Evolutionary conservation across 2,797 vertebrate species (phyloP).

Genomic region (Phataginus tetradactyla): DNA sequence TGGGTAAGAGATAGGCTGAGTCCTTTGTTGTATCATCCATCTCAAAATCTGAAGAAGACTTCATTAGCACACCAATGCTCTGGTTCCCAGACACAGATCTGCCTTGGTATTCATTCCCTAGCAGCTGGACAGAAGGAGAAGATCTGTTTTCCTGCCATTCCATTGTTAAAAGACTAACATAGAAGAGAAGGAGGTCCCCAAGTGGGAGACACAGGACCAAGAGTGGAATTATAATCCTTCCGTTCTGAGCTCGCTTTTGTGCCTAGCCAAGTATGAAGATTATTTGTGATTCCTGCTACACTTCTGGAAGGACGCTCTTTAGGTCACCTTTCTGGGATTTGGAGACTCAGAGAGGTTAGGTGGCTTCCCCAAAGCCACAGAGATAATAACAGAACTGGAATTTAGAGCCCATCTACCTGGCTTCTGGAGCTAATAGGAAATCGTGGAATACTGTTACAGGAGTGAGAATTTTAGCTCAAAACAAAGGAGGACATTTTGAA

Average conservation of each 20-base stretch:
- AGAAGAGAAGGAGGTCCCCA: neutral
- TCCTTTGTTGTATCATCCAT: neutral
- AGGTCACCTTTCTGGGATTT: neutral
- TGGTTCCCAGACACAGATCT: neutral
- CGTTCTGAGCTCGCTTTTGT: neutral
- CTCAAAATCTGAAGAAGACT: neutral
- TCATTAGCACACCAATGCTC: neutral
- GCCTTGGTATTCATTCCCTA: neutral
- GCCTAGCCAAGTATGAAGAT: neutral
- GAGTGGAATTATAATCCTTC: neutral
- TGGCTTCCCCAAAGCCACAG: neutral
- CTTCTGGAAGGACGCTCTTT: neutral
- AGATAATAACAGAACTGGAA: neutral
- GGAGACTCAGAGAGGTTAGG: neutral
- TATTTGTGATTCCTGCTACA: neutral
- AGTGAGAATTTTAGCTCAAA: neutral
- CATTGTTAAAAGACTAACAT: neutral
- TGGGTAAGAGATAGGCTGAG: too few relatives aligned
- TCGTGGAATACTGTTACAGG: accelerated
- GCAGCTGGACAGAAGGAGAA: neutral
- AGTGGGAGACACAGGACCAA: neutral
- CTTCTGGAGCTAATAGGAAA: too few relatives aligned
- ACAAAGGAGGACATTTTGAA: neutral
- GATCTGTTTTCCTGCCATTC: neutral
- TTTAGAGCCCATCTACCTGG: too few relatives aligned